Evolutionary conservation across 2,888 invertebrate species (phyloP).

Genomic region (Oligia fasciuncula): DNA sequence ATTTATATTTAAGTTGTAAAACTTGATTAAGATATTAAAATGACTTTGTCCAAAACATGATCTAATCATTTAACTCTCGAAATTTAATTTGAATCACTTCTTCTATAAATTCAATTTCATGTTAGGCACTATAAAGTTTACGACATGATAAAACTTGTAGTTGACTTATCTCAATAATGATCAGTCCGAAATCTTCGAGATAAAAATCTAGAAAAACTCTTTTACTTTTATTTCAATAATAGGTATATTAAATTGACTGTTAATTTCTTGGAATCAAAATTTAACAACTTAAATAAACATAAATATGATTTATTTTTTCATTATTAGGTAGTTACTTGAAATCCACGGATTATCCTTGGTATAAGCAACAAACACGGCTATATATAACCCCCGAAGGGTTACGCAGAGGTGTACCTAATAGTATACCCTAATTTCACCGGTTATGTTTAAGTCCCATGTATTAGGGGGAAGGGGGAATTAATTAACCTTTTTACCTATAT

Average conservation of each 20-base stretch:
- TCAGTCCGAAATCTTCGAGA: constrained; percentile 13
- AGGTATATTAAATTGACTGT: background rate
- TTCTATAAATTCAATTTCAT: constrained; percentile 41
- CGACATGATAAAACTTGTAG: constrained; percentile 32
- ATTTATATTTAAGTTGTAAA: constrained; percentile 49
- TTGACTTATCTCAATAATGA: constrained; percentile 28
- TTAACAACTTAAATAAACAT: background rate
- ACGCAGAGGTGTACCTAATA: background rate
- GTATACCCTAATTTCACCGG: background rate
- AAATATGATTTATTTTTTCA: background rate
- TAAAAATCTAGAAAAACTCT: background rate
- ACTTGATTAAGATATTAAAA: constrained; percentile 59
- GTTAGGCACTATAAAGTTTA: constrained; percentile 38
- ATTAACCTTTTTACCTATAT: background rate
- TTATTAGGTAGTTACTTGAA: background rate
- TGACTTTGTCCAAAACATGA: constrained; percentile 40
- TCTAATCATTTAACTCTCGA: constrained; percentile 38
- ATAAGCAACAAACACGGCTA: background rate
- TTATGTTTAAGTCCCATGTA: background rate
- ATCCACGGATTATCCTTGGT: background rate
- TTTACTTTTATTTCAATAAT: background rate
- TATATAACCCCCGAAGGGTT: background rate
- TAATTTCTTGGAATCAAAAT: background rate
- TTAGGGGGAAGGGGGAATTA: background rate
- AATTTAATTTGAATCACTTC: constrained; percentile 51